Evolutionary conservation across 2,888 invertebrate genomes (phyloP), one percentile per base, ranked within the genome.

Genomic region (Encarsia formosa): DNA sequence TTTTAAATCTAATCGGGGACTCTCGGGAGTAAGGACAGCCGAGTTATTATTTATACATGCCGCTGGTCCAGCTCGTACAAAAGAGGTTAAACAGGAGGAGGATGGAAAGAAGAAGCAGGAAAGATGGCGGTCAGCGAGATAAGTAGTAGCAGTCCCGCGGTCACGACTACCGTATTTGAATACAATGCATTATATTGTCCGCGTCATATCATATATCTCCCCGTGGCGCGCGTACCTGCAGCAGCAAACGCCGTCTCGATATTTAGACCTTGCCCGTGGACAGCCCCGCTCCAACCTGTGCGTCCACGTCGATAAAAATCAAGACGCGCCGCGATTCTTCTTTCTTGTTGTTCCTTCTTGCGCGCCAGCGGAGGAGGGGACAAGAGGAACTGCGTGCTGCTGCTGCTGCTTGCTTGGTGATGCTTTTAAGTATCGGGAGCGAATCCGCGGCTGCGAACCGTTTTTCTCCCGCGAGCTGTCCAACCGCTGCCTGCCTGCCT

Each of bases 131-230:
- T 13, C n/a, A 40, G 40, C 24, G 16, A 59, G 60, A 61, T 59
- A 59, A 59, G 59, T 59, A 56, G 49, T 51, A 48, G 59, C 59
- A 62, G 60, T 59, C 70, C 72, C 66, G 68, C 65, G 73, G 73
- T 73, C 73, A 73, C 73, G 73, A 73, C 65, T 23, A 70, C 72
- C 60, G 71, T 73, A 73, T 73, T 73, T 73, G 73, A 73, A 73
- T 73, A 73, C 73, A 73, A 73, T 73, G 73, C 73, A 72, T 72
- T 73, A 74, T 73, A 74, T 74, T 73, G 73, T 73, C 71, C 68
- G 68, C 69, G 69, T 73, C 70, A 73, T 73, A 73, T 73, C 73
- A 73, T 73, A 73, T 73, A 73, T 73, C 73, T 73, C 67, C 57
- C 35, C 46, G 23, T 24, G 40, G 24, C 23, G 16, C 62, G n/a